Percentiles rank a stretch among this genome's conserved stretches.
These are phyloP conservation scores for Cerceris rybyensis DNA, from an alignment of 2,888 invertebrate genomes.

Conservation along the genomic window DNA sequence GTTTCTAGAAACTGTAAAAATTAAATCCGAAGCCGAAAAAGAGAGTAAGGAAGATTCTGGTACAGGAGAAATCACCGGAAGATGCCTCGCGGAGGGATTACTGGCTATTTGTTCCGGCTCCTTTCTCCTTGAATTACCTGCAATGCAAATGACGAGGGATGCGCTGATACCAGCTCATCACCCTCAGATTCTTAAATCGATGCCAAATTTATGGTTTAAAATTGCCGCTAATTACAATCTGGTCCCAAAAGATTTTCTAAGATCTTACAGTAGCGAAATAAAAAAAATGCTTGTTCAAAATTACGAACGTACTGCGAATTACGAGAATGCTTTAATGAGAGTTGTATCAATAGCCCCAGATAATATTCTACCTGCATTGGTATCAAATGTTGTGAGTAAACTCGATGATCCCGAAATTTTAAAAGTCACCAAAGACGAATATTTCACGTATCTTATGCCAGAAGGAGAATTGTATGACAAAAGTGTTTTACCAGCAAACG, in stretches of 20 bases:
- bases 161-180: constrained; percentile 90
- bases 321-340: constrained; percentile 89
- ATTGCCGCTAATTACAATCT: constrained; percentile 85
- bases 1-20: constrained; percentile 86
- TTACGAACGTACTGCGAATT: constrained; percentile 83
- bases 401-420: constrained; percentile 87
- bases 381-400: constrained; percentile 84
- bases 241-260: constrained; percentile 85
- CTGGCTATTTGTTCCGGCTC: constrained; percentile 83
- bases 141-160: constrained; percentile 85
- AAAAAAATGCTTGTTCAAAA: constrained; percentile 86
- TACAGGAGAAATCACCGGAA: constrained; percentile 83
- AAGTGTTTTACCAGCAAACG: constrained; percentile 87
- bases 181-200: constrained; percentile 85
- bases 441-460: constrained; percentile 91
- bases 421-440: constrained; percentile 90
- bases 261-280: constrained; percentile 84
- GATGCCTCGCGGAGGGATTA: constrained; percentile 84
- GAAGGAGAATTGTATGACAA: constrained; percentile 96
- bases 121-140: constrained; percentile 80
- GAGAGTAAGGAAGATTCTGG: constrained; percentile 78
- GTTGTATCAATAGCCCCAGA: constrained; percentile 87
- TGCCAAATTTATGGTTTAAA: constrained; percentile 87
- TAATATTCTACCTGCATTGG: constrained; percentile 86
- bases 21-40: constrained; percentile 82